phyloP scores from a whole-genome alignment of 1,140 invertebrate species.

The Pogonomyrmex californicus region DNA sequence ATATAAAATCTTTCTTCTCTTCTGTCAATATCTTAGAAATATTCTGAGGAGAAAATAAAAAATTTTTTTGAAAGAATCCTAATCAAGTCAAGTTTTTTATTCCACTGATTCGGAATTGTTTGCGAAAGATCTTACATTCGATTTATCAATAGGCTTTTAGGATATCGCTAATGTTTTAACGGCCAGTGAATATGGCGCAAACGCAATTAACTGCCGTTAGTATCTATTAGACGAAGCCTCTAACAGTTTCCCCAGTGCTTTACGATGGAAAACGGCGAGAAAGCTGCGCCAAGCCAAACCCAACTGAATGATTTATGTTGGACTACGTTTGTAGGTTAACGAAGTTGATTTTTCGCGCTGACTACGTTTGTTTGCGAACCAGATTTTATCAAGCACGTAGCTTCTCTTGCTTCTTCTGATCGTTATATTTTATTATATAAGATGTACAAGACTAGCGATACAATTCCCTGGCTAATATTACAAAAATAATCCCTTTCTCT shows the following conservation, averaged over 20 bases:
- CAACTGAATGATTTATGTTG: conserved; percentile 48
- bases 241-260: conserved; percentile 43
- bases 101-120: conserved; percentile 15
- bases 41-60: background rate
- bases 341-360: conserved; percentile 57
- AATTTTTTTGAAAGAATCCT: background rate
- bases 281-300: conserved; percentile 61
- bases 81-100: background rate
- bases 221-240: conserved; percentile 30
- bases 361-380: conserved; percentile 28
- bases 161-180: conserved; percentile 14
- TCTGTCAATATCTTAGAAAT: background rate
- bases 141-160: conserved; percentile 49
- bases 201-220: conserved; percentile 67
- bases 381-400: conserved; percentile 27
- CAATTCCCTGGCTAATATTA: background rate
- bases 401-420: conserved; percentile 8
- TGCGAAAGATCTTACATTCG: background rate
- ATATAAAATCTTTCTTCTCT: background rate
- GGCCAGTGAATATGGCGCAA: conserved; percentile 30
- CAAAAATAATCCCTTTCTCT: conserved; percentile 15
- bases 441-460: background rate
- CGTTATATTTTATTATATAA: conserved; percentile 8
- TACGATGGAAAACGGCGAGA: conserved; percentile 44
- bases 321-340: conserved; percentile 55